These are phyloP conservation scores for Epinotia demarniana DNA, from an alignment of 2,888 invertebrate genomes.

Conservation along the genomic window DNA sequence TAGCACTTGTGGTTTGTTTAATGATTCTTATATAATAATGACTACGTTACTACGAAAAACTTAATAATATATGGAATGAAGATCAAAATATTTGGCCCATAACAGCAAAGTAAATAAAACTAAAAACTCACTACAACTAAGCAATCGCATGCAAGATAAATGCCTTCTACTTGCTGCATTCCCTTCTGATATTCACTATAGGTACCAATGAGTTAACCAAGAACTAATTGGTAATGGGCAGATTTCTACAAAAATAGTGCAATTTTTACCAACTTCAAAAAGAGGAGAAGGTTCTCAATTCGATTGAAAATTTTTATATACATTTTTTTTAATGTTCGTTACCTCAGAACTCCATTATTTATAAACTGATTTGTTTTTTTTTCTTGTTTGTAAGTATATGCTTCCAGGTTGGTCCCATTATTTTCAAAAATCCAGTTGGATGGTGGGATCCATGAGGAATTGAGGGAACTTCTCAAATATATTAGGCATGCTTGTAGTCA, in stretches of 20 bases:
- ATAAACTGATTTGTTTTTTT: too few relatives aligned
- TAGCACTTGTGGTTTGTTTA: slow-evolving; percentile 44
- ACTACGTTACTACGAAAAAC: slow-evolving; percentile 51
- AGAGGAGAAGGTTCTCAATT: too few relatives aligned
- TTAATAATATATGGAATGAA: slow-evolving; percentile 65
- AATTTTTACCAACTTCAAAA: background rate
- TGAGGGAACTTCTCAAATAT: too few relatives aligned
- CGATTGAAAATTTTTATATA: too few relatives aligned
- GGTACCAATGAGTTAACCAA: background rate
- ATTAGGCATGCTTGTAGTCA: too few relatives aligned
- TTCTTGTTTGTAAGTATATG: too few relatives aligned
- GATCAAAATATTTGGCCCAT: slow-evolving; percentile 59
- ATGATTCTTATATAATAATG: slow-evolving; percentile 54
- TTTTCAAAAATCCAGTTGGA: too few relatives aligned
- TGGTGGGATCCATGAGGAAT: too few relatives aligned
- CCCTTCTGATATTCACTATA: background rate
- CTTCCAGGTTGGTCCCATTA: too few relatives aligned
- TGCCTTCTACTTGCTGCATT: slow-evolving; percentile 1
- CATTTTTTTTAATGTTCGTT: too few relatives aligned
- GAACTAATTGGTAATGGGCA: slow-evolving; percentile 9
- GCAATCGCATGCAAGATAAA: background rate
- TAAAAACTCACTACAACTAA: background rate
- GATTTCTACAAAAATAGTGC: background rate
- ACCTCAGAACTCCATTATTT: too few relatives aligned
- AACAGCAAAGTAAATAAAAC: slow-evolving; percentile 49